Conservation (phyloP, 2,113 vertebrate genomes). For the Lichenostomus cassidix region DNA sequence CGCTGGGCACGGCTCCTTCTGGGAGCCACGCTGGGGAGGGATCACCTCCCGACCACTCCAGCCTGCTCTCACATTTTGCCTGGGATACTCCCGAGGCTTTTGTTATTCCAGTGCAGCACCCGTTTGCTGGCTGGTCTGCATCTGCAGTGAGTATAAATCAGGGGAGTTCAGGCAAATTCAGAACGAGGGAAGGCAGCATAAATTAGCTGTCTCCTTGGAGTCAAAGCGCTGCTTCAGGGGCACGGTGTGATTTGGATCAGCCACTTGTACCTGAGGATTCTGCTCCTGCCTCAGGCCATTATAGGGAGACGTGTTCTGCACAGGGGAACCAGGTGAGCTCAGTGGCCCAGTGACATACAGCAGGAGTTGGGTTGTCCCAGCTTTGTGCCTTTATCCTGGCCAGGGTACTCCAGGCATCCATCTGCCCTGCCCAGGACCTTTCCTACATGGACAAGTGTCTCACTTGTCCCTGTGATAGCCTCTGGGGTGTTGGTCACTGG, state of each 20-base stretch:
- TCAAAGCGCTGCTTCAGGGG: not conserved
- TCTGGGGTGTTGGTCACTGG: fast-evolving
- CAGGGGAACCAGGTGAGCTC: not conserved
- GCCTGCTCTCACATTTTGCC: not conserved
- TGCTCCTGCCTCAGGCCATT: not conserved
- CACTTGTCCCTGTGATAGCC: not conserved
- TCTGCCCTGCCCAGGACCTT: not conserved
- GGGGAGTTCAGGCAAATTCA: not conserved
- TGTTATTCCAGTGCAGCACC: not conserved
- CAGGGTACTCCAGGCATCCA: not conserved
- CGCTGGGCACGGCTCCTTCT: conserved; percentile 10
- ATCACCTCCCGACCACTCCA: not conserved
- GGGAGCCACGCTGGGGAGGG: not conserved
- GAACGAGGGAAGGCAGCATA: not conserved
- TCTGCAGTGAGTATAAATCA: not conserved
- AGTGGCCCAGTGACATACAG: not conserved
- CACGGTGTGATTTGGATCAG: fast-evolving
- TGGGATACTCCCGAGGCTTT: not conserved
- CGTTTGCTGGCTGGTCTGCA: fast-evolving
- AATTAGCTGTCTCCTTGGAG: not conserved
- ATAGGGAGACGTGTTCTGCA: not conserved
- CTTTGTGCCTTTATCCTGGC: not conserved
- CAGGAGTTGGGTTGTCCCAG: not conserved
- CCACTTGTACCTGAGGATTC: not conserved
- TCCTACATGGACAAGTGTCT: fast-evolving